Conservation (phyloP, 2,888 invertebrate species). For the Antheraea assamensis region DNA sequence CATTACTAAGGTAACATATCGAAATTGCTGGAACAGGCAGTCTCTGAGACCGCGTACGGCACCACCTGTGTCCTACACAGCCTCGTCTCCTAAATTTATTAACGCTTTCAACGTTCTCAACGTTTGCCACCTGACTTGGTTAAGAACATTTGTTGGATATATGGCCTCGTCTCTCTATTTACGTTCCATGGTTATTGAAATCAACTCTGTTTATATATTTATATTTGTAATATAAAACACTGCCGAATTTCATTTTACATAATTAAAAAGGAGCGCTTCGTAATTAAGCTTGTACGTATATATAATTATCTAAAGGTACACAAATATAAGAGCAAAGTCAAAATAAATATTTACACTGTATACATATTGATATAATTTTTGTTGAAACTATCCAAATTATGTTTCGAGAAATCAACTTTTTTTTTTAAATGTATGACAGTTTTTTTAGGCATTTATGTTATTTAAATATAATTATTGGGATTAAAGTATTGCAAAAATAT, state of each 20-base stretch:
- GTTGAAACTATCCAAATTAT: not conserved
- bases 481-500: not conserved
- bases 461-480: not conserved
- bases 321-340: not conserved
- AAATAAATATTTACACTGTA: not conserved
- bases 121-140: conserved; percentile 79
- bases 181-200: conserved; percentile 45
- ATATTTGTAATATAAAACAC: not conserved
- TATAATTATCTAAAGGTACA: too few species aligned
- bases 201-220: not conserved
- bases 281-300: not conserved
- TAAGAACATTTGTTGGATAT: conserved; percentile 70
- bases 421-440: not conserved
- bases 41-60: conserved; percentile 52
- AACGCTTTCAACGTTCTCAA: conserved; percentile 76
- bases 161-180: conserved; percentile 67
- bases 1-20: conserved; percentile 44
- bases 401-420: not conserved
- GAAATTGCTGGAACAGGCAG: conserved; percentile 55
- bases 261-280: too few species aligned
- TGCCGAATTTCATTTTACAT: too few species aligned
- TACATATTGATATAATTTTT: not conserved
- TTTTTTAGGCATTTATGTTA: not conserved
- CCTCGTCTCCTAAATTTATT: conserved; percentile 75
- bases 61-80: conserved; percentile 70